Evolutionary conservation across 1,140 invertebrate genomes (phyloP).

Genomic region (Drosophila dunni): DNA sequence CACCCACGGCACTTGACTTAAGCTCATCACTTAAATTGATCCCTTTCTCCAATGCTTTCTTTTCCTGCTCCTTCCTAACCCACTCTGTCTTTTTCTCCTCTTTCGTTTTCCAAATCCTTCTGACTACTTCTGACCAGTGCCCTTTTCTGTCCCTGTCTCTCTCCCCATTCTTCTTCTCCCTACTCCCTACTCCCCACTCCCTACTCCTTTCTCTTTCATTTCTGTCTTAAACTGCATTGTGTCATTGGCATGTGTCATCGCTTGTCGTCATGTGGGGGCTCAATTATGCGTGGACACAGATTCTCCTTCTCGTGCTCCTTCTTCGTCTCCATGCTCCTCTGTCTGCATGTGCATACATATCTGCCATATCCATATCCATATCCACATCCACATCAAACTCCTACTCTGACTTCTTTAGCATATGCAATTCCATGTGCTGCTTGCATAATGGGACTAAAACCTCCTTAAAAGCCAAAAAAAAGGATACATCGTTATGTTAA

Average conservation of each 20-base stretch:
- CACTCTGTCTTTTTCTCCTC: too few relatives aligned
- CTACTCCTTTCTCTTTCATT: not conserved
- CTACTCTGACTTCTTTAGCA: constrained; percentile 24
- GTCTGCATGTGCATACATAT: constrained; percentile 1
- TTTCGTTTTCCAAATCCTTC: too few relatives aligned
- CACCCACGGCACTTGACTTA: too few relatives aligned
- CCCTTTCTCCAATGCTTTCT: not conserved
- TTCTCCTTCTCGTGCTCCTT: not conserved
- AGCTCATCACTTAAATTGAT: not conserved
- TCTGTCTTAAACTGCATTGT: constrained; percentile 14
- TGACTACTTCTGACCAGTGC: too few relatives aligned
- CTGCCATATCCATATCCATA: constrained; percentile 26
- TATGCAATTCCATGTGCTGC: constrained; percentile 35
- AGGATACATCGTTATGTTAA: too few relatives aligned
- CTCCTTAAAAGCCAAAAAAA: too few relatives aligned
- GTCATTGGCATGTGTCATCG: constrained; percentile 35
- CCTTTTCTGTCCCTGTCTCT: not conserved
- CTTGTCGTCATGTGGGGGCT: constrained; percentile 36
- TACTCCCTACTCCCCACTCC: not conserved
- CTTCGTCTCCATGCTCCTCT: not conserved
- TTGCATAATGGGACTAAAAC: too few relatives aligned
- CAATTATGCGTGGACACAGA: constrained; percentile 56
- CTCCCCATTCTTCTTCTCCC: too few relatives aligned
- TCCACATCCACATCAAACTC: constrained; percentile 25
- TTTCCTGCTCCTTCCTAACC: not conserved